These are phyloP conservation scores for Drosophila mojavensis DNA, from an alignment of 1,140 invertebrate genomes.

Conservation along the genomic window DNA sequence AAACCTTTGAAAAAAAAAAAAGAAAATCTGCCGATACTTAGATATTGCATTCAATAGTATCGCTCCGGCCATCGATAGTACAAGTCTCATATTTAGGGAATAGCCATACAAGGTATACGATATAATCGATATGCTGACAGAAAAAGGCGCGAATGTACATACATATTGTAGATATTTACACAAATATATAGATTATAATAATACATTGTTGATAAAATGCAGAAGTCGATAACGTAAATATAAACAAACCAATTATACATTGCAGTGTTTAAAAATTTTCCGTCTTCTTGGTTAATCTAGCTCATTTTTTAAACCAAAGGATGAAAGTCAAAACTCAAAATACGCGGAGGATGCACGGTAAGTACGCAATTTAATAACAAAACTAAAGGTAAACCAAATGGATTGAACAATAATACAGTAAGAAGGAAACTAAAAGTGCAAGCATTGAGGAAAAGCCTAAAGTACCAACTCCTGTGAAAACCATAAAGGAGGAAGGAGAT, in stretches of 20 bases:
- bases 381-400: not conserved
- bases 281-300: conserved; percentile 17
- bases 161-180: not conserved
- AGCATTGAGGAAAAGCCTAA: not conserved
- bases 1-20: too few relatives aligned
- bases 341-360: conserved; percentile 35
- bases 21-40: too few relatives aligned
- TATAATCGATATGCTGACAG: conserved; percentile 3
- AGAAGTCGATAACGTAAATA: conserved; percentile 74
- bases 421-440: not conserved
- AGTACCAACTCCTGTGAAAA: not conserved
- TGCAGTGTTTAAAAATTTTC: not conserved
- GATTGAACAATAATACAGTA: not conserved
- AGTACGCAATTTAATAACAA: conserved; percentile 1
- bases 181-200: conserved; percentile 13
- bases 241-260: not conserved
- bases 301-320: conserved; percentile 67
- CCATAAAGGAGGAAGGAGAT: not conserved
- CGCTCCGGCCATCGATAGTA: too few relatives aligned
- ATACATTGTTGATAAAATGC: conserved; percentile 41
- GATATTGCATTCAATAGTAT: too few relatives aligned
- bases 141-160: conserved; percentile 56
- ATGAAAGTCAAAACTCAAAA: conserved; percentile 1
- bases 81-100: not conserved
- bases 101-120: not conserved